Evolutionary conservation across 2,888 invertebrate genomes (phyloP), one percentile per base, ranked within the genome.

Genomic region (Pachliopta kotzebuea): DNA sequence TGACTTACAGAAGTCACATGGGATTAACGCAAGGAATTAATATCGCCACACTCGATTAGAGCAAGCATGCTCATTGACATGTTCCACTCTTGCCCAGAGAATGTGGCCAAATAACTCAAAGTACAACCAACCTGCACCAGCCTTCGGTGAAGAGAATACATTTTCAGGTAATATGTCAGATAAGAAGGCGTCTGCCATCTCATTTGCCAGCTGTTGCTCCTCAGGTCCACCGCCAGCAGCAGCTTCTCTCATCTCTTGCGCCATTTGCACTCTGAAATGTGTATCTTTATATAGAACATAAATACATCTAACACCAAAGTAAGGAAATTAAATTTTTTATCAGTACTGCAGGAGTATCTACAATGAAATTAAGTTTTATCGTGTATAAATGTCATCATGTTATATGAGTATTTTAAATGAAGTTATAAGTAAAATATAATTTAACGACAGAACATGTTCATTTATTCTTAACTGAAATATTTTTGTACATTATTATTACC

Each of bases 181-280:
- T 1, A 99, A 93, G 76, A 99, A 98, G 9, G 98, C 98, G 75
- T 98, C 98, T 0, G 99, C 99, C 96, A 99, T 98, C 93, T 99
- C 98, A 72, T 96, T 96, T 0, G 99, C 99, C 61, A 99, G 91
- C 74, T 98, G 98, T 70, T 97, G 96, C 80, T 99, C 99, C 71
- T 98, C 98, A 55, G 97, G 97, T 0, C 97, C 98, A 1, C 90
- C 90, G 0, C 91, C 90, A 0, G 92, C 88, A 2, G 99, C 99
- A 0, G 99, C 98, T 85, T 98, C 98, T 67, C 98, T 95, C 97
- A 99, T 98, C 90, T 99, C 98, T 81, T 98, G 98, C 0, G 99
- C 99, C 97, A 99, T 98, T 92, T 99, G 99, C 63, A 97, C 93
- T 74, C 98, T 94, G 67, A 23, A 71, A 58, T 59, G 52, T 29